Evolutionary conservation across 2,888 invertebrate species (phyloP).

Genomic region (Norana najaformis): DNA sequence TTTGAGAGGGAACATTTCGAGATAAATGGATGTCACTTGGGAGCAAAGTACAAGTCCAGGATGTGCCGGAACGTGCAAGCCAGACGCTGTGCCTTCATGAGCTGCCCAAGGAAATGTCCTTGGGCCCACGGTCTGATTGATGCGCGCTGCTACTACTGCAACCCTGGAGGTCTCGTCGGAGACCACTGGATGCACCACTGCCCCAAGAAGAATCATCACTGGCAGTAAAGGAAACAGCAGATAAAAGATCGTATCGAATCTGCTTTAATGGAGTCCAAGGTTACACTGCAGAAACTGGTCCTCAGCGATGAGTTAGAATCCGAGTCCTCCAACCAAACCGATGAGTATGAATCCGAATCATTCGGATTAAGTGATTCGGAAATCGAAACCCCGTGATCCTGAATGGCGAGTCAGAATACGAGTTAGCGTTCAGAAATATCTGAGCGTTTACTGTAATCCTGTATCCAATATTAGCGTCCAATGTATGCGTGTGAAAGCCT

Average conservation of each 20-base stretch:
- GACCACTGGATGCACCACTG: slow-evolving; percentile 4
- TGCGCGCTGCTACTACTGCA: slow-evolving; percentile 3
- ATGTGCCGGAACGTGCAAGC: neutral
- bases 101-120: neutral
- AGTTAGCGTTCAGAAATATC: neutral
- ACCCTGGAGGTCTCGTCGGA: neutral
- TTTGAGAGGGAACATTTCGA: neutral
- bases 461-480: neutral
- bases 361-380: neutral
- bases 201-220: neutral
- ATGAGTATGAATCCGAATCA: neutral
- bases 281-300: too few relatives aligned
- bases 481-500: neutral
- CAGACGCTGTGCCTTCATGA: neutral
- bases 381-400: neutral
- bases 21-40: neutral
- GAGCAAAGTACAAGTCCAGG: neutral
- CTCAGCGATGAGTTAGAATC: too few relatives aligned
- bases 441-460: neutral
- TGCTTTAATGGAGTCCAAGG: neutral
- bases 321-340: neutral
- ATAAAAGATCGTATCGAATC: neutral
- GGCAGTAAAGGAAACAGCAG: neutral
- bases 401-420: neutral
- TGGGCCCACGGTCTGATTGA: neutral